A percentile compares a stretch with the other conserved stretches of the same genome.
phyloP scores from a whole-genome alignment of 2,797 vertebrate genomes.

The Sebastes wilsoni region DNA sequence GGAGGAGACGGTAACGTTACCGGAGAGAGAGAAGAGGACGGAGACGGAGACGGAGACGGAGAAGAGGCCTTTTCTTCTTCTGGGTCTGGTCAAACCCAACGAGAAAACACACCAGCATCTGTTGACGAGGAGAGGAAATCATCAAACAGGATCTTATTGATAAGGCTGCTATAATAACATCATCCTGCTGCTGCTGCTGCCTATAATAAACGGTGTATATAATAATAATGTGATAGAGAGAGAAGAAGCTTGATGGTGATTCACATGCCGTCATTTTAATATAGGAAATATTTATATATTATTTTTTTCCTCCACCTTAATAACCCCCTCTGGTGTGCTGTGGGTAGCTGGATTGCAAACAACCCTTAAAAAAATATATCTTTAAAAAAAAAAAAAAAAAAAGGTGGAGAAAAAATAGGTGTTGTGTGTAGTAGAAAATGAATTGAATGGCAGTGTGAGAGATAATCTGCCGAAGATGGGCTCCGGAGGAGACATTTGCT shows the following conservation, averaged over 20 bases:
- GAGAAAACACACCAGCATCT: too few relatives aligned
- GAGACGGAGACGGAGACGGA: too few relatives aligned
- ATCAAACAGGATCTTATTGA: too few relatives aligned
- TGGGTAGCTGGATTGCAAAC: constrained; percentile 42
- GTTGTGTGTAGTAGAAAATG: constrained; percentile 58
- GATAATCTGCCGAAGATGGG: constrained; percentile 75
- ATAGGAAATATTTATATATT: constrained; percentile 75
- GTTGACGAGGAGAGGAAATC: too few relatives aligned
- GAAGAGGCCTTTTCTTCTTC: too few relatives aligned
- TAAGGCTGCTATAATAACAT: too few relatives aligned
- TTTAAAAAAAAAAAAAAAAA: background rate
- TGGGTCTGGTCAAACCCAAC: too few relatives aligned
- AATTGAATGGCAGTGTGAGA: constrained; percentile 74
- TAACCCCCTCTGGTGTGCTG: constrained; percentile 49
- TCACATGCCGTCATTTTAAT: constrained; percentile 82
- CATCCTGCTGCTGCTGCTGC: too few relatives aligned
- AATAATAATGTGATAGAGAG: constrained; percentile 3
- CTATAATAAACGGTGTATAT: too few relatives aligned
- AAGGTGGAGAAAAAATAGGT: constrained; percentile 16
- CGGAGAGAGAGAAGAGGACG: too few relatives aligned
- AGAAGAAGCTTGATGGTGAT: constrained; percentile 53
- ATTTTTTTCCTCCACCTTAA: constrained; percentile 5
- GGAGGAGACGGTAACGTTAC: too few relatives aligned
- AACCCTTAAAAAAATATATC: constrained; percentile 2
- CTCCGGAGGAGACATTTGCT: constrained; percentile 73